These are phyloP conservation scores for Drosophila anomelani DNA, from an alignment of 2,888 invertebrate genomes.

Conservation along the genomic window DNA sequence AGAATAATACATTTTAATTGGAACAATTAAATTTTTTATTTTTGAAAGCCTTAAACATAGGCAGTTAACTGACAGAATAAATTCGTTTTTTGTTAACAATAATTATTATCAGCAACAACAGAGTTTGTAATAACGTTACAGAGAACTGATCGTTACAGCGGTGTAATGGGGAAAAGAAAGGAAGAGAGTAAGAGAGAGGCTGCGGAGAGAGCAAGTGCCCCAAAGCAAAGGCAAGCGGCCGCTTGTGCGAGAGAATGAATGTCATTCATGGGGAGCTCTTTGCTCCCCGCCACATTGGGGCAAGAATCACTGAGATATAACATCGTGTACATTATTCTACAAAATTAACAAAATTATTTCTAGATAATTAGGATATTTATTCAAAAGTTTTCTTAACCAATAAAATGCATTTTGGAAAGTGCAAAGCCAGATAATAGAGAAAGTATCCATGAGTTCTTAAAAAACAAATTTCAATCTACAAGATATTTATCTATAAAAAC, in stretches of 20 bases:
- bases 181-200: slow-evolving; percentile 11
- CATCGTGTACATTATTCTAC: background rate
- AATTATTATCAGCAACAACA: background rate
- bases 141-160: background rate
- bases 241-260: slow-evolving; percentile 45
- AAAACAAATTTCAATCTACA: background rate
- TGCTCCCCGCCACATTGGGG: slow-evolving; percentile 41
- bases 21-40: background rate
- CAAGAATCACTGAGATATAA: background rate
- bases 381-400: background rate
- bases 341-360: background rate
- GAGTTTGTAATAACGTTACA: slow-evolving; percentile 2
- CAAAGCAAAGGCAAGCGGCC: slow-evolving; percentile 28
- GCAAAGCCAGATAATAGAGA: too few relatives aligned
- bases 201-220: slow-evolving; percentile 18
- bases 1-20: background rate
- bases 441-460: too few relatives aligned
- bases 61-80: background rate
- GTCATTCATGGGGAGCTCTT: slow-evolving; percentile 66
- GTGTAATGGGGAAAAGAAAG: slow-evolving; percentile 29
- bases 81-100: background rate
- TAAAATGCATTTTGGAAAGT: background rate
- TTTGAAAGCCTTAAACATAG: background rate
- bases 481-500: background rate
- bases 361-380: background rate